Conservation (phyloP, 2,113 vertebrate genomes). For the Hippopotamus amphibius region DNA sequence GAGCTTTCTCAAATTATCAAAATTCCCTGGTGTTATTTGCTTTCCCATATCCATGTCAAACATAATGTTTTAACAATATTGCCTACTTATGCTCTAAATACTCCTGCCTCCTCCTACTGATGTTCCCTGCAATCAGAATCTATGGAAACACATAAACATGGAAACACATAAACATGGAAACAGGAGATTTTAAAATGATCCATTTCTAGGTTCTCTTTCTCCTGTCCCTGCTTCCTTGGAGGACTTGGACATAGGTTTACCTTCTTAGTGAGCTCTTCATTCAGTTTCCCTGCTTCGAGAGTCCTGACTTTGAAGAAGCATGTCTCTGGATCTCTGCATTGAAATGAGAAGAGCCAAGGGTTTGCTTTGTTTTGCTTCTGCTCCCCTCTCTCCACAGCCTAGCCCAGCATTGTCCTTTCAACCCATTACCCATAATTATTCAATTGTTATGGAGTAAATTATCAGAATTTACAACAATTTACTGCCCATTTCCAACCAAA, state of each 20-base stretch:
- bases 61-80: not conserved
- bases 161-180: not conserved
- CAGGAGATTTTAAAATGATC: not conserved
- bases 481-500: not conserved
- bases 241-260: not conserved
- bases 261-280: not conserved
- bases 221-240: not conserved
- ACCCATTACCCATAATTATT: not conserved
- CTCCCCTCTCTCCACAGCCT: not conserved
- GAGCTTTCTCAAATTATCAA: constrained; percentile 24
- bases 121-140: not conserved
- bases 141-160: not conserved
- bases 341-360: not conserved
- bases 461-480: not conserved
- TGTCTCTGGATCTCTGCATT: not conserved
- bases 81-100: not conserved
- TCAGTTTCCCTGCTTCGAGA: not conserved
- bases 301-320: not conserved
- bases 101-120: not conserved
- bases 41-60: constrained; percentile 10
- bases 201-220: not conserved
- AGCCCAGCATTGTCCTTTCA: not conserved
- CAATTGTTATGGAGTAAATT: not conserved
- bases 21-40: not conserved
- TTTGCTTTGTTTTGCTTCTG: constrained; percentile 11